Base-by-base conservation (phyloP, 2,113 vertebrate genomes). In the Arizona elegans region DNA sequence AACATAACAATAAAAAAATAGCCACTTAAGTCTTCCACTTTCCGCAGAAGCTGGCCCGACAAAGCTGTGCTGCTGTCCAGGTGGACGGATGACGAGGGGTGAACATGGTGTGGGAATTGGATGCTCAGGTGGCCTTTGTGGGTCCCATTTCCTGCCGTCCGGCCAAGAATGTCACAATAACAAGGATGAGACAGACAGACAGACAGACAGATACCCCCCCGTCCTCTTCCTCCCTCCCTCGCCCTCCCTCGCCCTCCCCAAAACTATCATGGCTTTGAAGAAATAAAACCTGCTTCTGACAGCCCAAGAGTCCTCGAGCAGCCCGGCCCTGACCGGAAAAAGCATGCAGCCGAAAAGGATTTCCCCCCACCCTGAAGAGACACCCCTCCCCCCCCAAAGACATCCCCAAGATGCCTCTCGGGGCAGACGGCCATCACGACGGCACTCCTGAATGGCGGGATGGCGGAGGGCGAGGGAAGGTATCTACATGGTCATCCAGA, bases 241-340 rank as follows among this genome's bases (percentile, higher is more conserved):
- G 52, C 54, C 90, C 55, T 93, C 96, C 95, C 96, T 86, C 53
- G 10, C 92, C 96, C 92, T 5, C 70, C 91, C 90, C 87, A 92
- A 90, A 90, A 62, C 95, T 91, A 96, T 96, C 97, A 97, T 97
- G 96, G 96, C 97, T 97, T 97, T 96, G 96, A 96, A 97, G 96
- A 47, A 93, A 47, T 55, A 24, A 96, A 96, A 89, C 96, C 96
- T 96, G 95, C 93, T 95, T 95, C 94, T 94, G 91, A 95, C 95
- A 96, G 95, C 96, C 96, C 96, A 94, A 92, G 95, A 95, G 95
- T 93, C 96, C 96, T 95, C 93, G 95, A 94, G 19, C 23, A 5
- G 91, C 86, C 33, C 52, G 47, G 62, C 50, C 47, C 59, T 75
- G 5, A 87, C 93, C 93, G 94, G 95, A 19, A 15, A 15, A 59